phyloP scores from a whole-genome alignment of 2,888 invertebrate genomes.

The Cephus runcator region DNA sequence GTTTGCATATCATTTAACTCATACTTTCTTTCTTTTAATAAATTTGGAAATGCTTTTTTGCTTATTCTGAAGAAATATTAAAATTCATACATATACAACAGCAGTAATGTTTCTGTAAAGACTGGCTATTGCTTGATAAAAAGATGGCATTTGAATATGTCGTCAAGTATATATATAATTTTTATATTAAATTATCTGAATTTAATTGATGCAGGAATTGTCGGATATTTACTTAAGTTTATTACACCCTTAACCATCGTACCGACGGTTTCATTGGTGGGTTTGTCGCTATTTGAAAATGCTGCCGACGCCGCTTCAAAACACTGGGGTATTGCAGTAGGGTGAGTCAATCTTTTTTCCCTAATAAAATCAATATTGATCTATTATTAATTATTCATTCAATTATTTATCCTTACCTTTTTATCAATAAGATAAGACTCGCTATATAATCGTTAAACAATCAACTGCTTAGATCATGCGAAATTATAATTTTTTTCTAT shows the following conservation, averaged over 20 bases:
- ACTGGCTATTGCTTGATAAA: neutral
- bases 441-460: neutral
- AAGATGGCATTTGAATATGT: neutral
- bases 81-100: neutral
- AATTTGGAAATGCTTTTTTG: neutral
- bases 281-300: constrained; percentile 83
- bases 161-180: neutral
- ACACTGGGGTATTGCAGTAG: constrained; percentile 85
- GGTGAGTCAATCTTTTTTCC: constrained; percentile 68
- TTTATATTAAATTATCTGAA: constrained; percentile 65
- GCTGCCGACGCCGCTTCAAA: constrained; percentile 83
- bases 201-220: constrained; percentile 69
- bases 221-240: constrained; percentile 78
- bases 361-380: neutral
- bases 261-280: constrained; percentile 85
- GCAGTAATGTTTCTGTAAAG: neutral
- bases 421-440: neutral
- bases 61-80: too few relatives aligned
- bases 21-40: neutral
- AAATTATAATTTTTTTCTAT: constrained; percentile 10
- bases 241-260: constrained; percentile 87
- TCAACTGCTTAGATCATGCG: neutral
- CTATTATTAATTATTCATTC: neutral
- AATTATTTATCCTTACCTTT: neutral
- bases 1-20: too few relatives aligned